Conservation (phyloP, 2,113 vertebrate species). For the Astur gentilis region DNA sequence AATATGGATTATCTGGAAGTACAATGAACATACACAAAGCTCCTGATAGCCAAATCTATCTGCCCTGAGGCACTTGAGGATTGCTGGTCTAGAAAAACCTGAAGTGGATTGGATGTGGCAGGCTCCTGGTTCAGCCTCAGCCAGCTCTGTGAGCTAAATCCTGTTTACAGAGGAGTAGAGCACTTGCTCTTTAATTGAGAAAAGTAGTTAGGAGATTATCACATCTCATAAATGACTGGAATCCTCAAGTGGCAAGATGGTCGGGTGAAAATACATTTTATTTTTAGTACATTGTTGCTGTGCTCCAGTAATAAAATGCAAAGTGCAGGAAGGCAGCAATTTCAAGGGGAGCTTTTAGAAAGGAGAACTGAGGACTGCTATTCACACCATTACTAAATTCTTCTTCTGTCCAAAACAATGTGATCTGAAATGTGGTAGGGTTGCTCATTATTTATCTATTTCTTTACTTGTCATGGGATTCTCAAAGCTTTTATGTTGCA, state of each 20-base stretch:
- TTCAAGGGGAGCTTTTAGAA: slow-evolving; percentile 4
- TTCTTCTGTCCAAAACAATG: not conserved
- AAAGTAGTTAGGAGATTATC: slow-evolving; percentile 38
- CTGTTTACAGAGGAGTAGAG: not conserved
- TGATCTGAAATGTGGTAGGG: not conserved
- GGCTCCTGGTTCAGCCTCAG: not conserved
- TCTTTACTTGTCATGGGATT: not conserved
- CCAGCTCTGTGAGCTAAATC: not conserved
- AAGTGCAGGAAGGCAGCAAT: slow-evolving; percentile 19
- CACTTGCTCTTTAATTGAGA: not conserved
- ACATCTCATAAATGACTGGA: not conserved
- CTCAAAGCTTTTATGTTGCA: not conserved
- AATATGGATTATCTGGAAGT: not conserved
- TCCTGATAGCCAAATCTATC: not conserved
- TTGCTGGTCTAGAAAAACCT: not conserved
- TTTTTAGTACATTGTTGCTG: slow-evolving; percentile 50
- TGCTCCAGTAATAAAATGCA: slow-evolving; percentile 35
- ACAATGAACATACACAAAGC: not conserved
- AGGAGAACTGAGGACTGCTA: not conserved
- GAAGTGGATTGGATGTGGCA: not conserved
- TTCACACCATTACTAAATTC: not conserved
- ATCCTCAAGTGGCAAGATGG: slow-evolving; percentile 8
- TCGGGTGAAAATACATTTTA: slow-evolving; percentile 4
- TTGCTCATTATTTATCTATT: not conserved
- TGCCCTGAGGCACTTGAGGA: not conserved